Percentiles rank a stretch among this genome's conserved stretches.
Evolutionary conservation across 2,888 invertebrate species (phyloP).

Genomic region (Pardosa pseudoannulata): DNA sequence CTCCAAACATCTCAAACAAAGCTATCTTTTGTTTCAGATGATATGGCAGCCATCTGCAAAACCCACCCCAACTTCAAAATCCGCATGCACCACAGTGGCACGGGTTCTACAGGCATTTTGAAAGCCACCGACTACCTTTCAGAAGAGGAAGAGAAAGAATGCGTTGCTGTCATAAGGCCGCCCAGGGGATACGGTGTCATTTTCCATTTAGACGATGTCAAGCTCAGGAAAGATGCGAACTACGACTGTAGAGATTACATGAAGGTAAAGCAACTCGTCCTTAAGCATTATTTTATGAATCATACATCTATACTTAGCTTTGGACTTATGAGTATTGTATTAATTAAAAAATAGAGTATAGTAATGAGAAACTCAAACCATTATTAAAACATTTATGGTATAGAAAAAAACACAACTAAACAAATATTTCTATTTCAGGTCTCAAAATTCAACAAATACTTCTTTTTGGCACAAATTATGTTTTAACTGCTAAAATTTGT

Average conservation of each 20-base stretch:
- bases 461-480: too few species aligned
- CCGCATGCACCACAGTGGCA: conserved; percentile 61
- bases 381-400: too few species aligned
- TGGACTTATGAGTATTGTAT: too few species aligned
- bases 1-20: too few species aligned
- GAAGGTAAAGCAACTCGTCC: conserved; percentile 30
- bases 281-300: too few species aligned
- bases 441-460: too few species aligned
- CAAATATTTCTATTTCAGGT: too few species aligned
- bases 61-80: conserved; percentile 53
- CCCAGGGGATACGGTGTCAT: conserved; percentile 62
- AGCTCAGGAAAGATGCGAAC: conserved; percentile 44
- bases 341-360: too few species aligned
- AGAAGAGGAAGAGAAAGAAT: conserved; percentile 43
- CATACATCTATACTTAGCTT: too few species aligned
- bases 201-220: conserved; percentile 48
- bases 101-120: conserved; percentile 60
- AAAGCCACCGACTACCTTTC: conserved; percentile 46
- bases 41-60: conserved; percentile 62
- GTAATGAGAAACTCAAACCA: too few species aligned
- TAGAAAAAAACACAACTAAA: too few species aligned
- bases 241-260: conserved; percentile 64
- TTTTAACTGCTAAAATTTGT: too few species aligned
- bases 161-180: conserved; percentile 55
- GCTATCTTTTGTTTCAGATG: conserved; percentile 53